Evolutionary conservation across 1,140 invertebrate genomes (phyloP), one percentile per base, ranked within the genome.

Genomic region (Zaprionus nigranus): DNA sequence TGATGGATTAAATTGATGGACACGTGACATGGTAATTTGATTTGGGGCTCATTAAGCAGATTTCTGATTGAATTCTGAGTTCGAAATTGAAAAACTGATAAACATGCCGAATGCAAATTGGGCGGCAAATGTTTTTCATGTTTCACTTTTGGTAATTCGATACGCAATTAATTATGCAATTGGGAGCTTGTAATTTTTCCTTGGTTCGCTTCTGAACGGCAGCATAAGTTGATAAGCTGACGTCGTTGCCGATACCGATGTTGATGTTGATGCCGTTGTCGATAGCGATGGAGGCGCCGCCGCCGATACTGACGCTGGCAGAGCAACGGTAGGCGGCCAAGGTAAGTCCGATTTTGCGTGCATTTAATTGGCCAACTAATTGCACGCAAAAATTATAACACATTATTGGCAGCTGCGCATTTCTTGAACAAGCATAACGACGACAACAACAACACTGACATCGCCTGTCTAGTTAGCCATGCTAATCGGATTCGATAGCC

Each of bases 271-370:
- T 51, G 46, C 3, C 20, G 46, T 22, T 51, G 46, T 20, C 46
- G 46, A 20, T 51, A 13, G 20, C 20, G 20, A n/a, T n/a, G n/a
- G n/a, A n/a, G n/a, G n/a, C n/a, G n/a, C n/a, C n/a, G n/a, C n/a
- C n/a, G n/a, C n/a, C n/a, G n/a, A n/a, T n/a, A n/a, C 20, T 20
- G 20, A 20, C 0, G 20, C 20, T 20, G 20, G 20, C 20, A 20
- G 20, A 20, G 20, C 20, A 20, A 20, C 20, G 20, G 20, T 20
- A 20, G 71, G 51, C 72, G 81, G 82, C 76, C 82, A 86, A 91
- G 78, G 81, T 81, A 63, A 54, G 26, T 68, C 56, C 58, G 56
- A 72, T 72, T 87, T 88, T 87, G 83, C 84, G 84, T 87, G 84
- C 75, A 81, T 56, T 79, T 81, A 84, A 90, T 88, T 88, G 81